phyloP scores from a whole-genome alignment of 2,113 vertebrate species.

The Poicephalus meyeri region DNA sequence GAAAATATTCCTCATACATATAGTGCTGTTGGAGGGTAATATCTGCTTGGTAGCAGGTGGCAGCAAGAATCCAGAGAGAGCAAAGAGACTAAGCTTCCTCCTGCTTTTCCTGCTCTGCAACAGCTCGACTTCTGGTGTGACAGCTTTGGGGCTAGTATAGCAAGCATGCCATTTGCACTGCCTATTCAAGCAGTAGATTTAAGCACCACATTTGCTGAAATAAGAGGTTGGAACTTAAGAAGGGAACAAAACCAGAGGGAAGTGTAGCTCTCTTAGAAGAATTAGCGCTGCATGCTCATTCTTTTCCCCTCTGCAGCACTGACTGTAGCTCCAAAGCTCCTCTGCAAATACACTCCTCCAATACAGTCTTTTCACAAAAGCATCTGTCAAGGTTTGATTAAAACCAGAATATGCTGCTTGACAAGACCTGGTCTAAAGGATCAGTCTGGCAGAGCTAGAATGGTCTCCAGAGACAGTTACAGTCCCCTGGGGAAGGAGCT shows the following conservation, averaged over 20 bases:
- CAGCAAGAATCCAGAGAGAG: neutral
- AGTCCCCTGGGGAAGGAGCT: neutral
- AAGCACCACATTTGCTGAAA: neutral
- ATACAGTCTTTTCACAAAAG: neutral
- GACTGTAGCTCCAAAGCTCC: neutral
- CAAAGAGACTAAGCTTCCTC: neutral
- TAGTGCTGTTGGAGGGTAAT: neutral
- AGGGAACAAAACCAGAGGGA: neutral
- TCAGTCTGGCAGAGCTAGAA: neutral
- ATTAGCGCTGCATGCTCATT: accelerated
- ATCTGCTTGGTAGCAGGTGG: neutral
- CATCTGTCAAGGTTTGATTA: neutral
- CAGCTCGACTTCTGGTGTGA: neutral
- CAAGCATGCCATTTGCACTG: neutral
- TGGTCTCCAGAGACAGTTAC: neutral
- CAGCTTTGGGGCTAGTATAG: neutral
- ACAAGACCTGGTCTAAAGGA: neutral
- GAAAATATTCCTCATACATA: neutral
- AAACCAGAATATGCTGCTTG: neutral
- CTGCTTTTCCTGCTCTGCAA: neutral
- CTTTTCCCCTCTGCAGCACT: neutral
- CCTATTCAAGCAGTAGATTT: neutral
- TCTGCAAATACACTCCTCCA: neutral
- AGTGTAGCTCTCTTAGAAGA: neutral
- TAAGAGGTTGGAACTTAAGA: neutral